These are phyloP conservation scores for Euwallacea fornicatus DNA, from an alignment of 1,140 invertebrate genomes.

Conservation along the genomic window DNA sequence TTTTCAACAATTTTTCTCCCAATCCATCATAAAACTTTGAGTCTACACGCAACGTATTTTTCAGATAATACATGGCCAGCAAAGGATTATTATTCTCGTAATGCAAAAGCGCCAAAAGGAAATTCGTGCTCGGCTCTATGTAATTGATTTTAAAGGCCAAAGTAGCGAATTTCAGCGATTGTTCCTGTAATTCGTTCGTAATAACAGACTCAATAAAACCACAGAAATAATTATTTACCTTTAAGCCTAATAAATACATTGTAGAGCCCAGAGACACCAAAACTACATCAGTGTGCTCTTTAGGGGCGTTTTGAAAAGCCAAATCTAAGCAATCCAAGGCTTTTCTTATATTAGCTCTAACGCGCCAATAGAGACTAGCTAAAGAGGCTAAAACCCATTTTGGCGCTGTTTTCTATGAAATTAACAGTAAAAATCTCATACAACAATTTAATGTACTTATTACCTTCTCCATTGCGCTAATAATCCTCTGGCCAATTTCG, in stretches of 20 bases:
- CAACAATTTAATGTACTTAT: too few species aligned
- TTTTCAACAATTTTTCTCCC: conserved; percentile 59
- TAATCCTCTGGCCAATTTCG: conserved; percentile 76
- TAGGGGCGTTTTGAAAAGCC: conserved; percentile 59
- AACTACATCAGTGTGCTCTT: conserved; percentile 60
- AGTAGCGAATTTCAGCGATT: conserved; percentile 59
- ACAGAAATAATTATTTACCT: conserved; percentile 1
- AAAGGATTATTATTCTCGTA: conserved; percentile 67
- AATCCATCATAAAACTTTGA: conserved; percentile 59
- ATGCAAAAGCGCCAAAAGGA: conserved; percentile 67
- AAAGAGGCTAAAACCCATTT: conserved; percentile 66
- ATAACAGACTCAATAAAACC: background rate
- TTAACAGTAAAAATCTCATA: background rate
- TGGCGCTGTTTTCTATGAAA: conserved; percentile 65
- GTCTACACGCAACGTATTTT: conserved; percentile 64
- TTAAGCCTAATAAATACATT: conserved; percentile 63
- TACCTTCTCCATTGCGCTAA: conserved; percentile 69
- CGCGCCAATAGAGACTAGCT: conserved; percentile 70
- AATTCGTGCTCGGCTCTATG: conserved; percentile 72
- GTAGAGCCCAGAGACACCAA: conserved; percentile 66
- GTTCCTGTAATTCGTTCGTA: conserved; percentile 54
- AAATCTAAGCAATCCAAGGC: conserved; percentile 66
- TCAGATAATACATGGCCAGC: conserved; percentile 69
- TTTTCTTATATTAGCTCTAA: conserved; percentile 62
- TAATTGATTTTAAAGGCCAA: conserved; percentile 62